Base-by-base conservation (phyloP, 1,140 invertebrate species). In the Drosophila navojoa region DNA sequence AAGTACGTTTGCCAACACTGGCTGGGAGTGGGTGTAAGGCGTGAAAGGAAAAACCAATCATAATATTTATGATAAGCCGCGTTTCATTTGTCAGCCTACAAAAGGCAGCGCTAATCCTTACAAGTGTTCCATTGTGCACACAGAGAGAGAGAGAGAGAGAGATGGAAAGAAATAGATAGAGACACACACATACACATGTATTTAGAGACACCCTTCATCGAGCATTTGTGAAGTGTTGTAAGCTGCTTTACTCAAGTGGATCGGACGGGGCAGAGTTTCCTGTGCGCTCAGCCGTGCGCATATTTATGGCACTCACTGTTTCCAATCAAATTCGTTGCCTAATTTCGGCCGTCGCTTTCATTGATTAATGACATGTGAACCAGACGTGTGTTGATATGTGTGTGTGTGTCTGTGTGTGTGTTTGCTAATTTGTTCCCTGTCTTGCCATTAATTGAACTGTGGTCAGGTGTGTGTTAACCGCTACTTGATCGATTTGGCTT, bases 241-340 rank as follows among this genome's bases (percentile, higher is more conserved):
- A 89, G 84, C 84, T 66, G 84, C 84, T 89, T 89, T 89, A 74
- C 70, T 89, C 79, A 89, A 89, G 84, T 89, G 84, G 42, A 47
- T 15, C 35, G 32, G 45, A 45, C 16, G 35, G 22, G 49, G 79
- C 82, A 87, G 76, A 76, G 82, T 82, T 87, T 76, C 25, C 27
- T 57, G 54, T 27, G 58, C 13, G 13, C 3, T 53, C 29, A 52
- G 42, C 69, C 74, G 52, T 77, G 49, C 47, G 38, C 60, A 66
- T 52, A 68, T 68, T 76, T 63, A 53, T 72, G 55, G 35, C 57
- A 25, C 60, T 22, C 32, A 59, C n/a, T 67, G 47, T 58, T 38
- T 38, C 35, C 29, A 32, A 44, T 15, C 52, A 22, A 58, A 45
- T 44, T 59, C 45, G 44, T 67, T 72, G 74, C 62, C 74, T 72